Evolutionary conservation across 1,140 invertebrate genomes (phyloP), one percentile per base, ranked within the genome.

Genomic region (Bombus waltoni): DNA sequence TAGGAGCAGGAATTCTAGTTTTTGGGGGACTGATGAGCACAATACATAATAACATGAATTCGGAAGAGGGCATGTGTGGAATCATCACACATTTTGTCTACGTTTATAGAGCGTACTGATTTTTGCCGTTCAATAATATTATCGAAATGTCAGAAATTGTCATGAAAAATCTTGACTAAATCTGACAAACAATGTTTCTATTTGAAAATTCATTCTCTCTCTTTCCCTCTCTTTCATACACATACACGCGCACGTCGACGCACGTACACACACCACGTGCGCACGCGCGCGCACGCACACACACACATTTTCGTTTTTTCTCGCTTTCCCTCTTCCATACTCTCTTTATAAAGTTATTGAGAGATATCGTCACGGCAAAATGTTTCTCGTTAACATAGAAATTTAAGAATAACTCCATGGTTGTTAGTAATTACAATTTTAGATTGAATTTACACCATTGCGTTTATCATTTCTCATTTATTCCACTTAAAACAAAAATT

Each of bases 51-150:
- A 90, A 87, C 83, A 88, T 89, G 91, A 91, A 93, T 87, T 92
- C 90, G 89, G 92, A 93, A 93, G 89, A 93, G 87, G 89, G 74
- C 83, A 89, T 81, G 84, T 92, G 81, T 86, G 84, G 92, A 8
- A 44, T 88, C 28, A 5, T 90, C 78, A 93, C 92, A 92, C 89
- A 87, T 92, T 68, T 83, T 91, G 83, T 87, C 88, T 91, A 91
- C 90, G 86, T 87, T 90, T 91, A 86, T 91, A 87, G 88, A 91
- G 87, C 81, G 87, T 92, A 92, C 90, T 91, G 92, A 94, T 94
- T 93, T 94, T 94, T 94, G 94, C 94, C 93, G 92, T 94, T 94
- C 83, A 89, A 83, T 70, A 80, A 86, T 75, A 86, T 78, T 74
- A 87, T 73, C 68, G 83, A 87, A 86, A 87, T 84, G 88, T 80